phyloP scores from a whole-genome alignment of 2,888 invertebrate genomes.

The Auanema sp. region DNA sequence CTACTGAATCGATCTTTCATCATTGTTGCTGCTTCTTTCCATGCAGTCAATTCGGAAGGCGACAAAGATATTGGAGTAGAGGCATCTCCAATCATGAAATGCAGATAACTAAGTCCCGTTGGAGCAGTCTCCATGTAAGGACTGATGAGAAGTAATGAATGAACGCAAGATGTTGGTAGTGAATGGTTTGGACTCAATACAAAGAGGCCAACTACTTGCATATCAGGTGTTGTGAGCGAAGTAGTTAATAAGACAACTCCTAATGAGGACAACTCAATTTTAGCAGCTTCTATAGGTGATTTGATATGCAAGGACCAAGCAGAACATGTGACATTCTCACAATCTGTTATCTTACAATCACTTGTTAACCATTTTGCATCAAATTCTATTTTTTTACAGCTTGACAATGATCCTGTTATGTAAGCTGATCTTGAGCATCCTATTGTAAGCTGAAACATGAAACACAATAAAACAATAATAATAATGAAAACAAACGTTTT shows the following conservation, averaged over 20 bases:
- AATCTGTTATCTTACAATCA: not conserved
- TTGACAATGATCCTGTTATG: constrained; percentile 8
- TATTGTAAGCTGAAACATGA: constrained; percentile 9
- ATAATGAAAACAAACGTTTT: too few species aligned
- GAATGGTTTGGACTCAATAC: constrained; percentile 20
- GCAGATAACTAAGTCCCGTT: constrained; percentile 28
- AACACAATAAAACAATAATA: too few species aligned
- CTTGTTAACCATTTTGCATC: constrained; percentile 19
- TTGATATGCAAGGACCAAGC: constrained; percentile 19
- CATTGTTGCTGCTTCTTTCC: constrained; percentile 26
- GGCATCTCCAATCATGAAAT: constrained; percentile 30
- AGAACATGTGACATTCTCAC: constrained; percentile 3
- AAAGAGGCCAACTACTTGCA: constrained; percentile 29
- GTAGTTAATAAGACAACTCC: constrained; percentile 26
- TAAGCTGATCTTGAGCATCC: constrained; percentile 11
- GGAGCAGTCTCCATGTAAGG: not conserved
- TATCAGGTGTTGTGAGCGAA: constrained; percentile 8
- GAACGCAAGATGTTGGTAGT: constrained; percentile 16
- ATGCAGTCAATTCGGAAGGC: constrained; percentile 14
- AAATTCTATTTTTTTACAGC: constrained; percentile 9
- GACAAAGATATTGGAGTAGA: not conserved
- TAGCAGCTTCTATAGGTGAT: constrained; percentile 12
- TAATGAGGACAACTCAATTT: constrained; percentile 20
- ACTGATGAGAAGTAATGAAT: constrained; percentile 22
- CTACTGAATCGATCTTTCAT: constrained; percentile 35